Percentiles rank a stretch among this genome's conserved stretches.
phyloP scores from a whole-genome alignment of 2,797 vertebrate species.

The Rhyacichthys aspro region DNA sequence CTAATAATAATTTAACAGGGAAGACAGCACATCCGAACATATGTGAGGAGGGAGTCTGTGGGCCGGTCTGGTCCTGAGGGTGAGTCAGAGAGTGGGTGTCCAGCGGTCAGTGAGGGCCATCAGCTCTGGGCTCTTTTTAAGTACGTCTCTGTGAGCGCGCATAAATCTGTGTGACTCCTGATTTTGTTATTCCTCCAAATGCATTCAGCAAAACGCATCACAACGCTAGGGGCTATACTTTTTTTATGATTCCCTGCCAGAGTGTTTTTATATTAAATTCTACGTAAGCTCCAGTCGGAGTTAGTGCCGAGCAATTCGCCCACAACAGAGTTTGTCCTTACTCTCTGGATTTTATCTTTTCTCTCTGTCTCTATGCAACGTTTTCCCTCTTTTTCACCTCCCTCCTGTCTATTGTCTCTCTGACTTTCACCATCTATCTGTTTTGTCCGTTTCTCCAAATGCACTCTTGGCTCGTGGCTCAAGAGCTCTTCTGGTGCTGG shows the following conservation, averaged over 20 bases:
- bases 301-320: conserved; percentile 68
- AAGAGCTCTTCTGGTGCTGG: conserved; percentile 42
- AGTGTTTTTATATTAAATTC: conserved; percentile 62
- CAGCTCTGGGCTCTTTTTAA: conserved; percentile 24
- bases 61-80: conserved; percentile 59
- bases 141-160: conserved; percentile 20
- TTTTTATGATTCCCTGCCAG: conserved; percentile 66
- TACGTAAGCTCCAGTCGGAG: conserved; percentile 56
- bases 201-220: conserved; percentile 66
- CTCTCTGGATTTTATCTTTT: conserved; percentile 43
- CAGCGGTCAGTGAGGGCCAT: conserved; percentile 51
- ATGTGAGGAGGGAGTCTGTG: conserved; percentile 42
- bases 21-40: conserved; percentile 31
- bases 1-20: conserved; percentile 42
- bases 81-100: conserved; percentile 68
- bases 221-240: conserved; percentile 46
- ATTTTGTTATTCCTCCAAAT: conserved; percentile 61
- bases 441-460: conserved; percentile 14
- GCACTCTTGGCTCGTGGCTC: conserved; percentile 45
- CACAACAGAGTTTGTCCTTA: conserved; percentile 56
- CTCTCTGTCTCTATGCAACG: conserved; percentile 17
- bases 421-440: conserved; percentile 5
- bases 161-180: conserved; percentile 35
- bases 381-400: conserved; percentile 10
- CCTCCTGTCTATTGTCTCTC: conserved; percentile 9